These are phyloP conservation scores for Arrhopalites spinosus DNA, from an alignment of 2,888 invertebrate genomes.

Conservation along the genomic window DNA sequence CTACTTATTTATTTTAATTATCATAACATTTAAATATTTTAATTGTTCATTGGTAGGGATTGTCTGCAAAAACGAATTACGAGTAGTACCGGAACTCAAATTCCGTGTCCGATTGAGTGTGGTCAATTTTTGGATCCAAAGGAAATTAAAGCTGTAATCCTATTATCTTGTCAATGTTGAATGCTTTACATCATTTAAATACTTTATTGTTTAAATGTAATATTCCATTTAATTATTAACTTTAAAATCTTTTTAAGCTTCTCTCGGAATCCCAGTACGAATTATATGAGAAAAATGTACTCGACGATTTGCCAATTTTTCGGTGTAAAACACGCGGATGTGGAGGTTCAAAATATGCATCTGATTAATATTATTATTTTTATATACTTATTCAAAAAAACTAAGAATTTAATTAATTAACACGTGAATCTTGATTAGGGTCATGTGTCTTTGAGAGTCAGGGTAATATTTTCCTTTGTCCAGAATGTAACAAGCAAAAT, in stretches of 20 bases:
- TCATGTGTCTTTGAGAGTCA: too few species aligned
- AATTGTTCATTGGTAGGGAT: background rate
- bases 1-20: too few species aligned
- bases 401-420: too few species aligned
- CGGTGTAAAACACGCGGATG: background rate
- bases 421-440: too few species aligned
- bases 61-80: background rate
- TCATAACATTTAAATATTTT: too few species aligned
- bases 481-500: constrained; percentile 2
- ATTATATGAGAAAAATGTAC: background rate
- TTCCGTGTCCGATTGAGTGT: background rate
- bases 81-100: background rate
- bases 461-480: background rate
- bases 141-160: constrained; percentile 2
- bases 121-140: background rate
- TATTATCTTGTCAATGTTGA: too few species aligned
- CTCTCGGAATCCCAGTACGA: background rate
- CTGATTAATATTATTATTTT: background rate
- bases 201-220: too few species aligned
- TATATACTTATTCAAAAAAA: too few species aligned
- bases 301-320: background rate
- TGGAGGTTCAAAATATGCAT: background rate
- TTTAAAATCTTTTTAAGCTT: too few species aligned
- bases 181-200: too few species aligned
- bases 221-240: background rate